Evolutionary conservation across 23 tunicate genomes (phyloP).

Genomic region (Corella eumyota): DNA sequence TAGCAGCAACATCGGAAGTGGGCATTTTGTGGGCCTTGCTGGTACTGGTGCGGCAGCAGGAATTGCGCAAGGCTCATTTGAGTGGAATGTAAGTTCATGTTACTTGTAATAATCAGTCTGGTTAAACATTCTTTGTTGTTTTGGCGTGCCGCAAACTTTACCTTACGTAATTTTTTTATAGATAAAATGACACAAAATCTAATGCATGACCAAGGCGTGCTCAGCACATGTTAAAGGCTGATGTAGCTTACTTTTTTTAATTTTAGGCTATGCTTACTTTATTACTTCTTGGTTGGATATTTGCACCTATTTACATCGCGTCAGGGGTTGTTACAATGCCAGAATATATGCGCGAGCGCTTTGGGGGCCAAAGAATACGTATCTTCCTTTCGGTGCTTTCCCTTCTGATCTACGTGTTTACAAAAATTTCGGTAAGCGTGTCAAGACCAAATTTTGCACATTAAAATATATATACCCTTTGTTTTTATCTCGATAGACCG

Average conservation of each 20-base stretch:
- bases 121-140: too few species aligned
- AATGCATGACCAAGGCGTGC: too few species aligned
- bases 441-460: too few species aligned
- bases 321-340: conserved; percentile 98
- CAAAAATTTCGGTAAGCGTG: conserved; percentile 83
- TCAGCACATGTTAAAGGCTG: too few species aligned
- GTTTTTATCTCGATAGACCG: too few species aligned
- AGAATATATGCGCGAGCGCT: conserved; percentile 79
- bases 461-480: too few species aligned
- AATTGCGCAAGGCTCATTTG: conserved; percentile 96
- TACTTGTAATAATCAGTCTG: too few species aligned
- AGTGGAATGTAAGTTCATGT: conserved; percentile 95
- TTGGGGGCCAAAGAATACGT: conserved; percentile 92
- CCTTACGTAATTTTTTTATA: too few species aligned
- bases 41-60: conserved; percentile 99
- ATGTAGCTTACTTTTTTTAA: too few species aligned
- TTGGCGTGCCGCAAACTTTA: too few species aligned
- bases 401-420: conserved; percentile 83
- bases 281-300: conserved; percentile 89
- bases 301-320: conserved; percentile 91
- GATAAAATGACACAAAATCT: too few species aligned
- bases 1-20: conserved; percentile 95
- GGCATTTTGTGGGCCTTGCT: conserved; percentile 92
- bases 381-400: conserved; percentile 76
- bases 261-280: conserved; percentile 81